Percentiles rank a stretch among this genome's conserved stretches.
phyloP scores from a whole-genome alignment of 2,797 vertebrate genomes.

The Acanthurus lineatus region DNA sequence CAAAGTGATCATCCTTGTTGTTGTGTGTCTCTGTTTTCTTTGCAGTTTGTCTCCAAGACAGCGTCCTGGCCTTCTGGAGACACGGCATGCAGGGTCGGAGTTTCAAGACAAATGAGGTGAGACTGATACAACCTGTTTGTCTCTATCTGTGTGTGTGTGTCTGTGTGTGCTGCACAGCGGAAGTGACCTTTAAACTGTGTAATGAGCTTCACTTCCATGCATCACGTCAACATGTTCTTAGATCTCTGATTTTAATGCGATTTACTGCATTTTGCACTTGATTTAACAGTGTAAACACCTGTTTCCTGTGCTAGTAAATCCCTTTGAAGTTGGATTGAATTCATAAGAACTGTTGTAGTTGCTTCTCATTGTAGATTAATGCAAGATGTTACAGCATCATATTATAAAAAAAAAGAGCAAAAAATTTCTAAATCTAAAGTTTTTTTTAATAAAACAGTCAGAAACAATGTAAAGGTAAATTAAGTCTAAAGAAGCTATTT shows the following conservation, averaged over 20 bases:
- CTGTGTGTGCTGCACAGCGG: neutral
- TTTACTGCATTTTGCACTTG: neutral
- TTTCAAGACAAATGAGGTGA: conserved; percentile 97
- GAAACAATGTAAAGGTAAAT: too few species aligned
- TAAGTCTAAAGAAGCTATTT: too few species aligned
- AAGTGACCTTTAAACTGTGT: neutral
- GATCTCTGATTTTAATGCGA: neutral
- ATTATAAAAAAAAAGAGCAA: too few species aligned
- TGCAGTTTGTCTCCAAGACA: conserved; percentile 97
- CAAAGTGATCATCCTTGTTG: neutral
- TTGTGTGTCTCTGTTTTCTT: neutral
- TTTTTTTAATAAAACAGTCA: too few species aligned
- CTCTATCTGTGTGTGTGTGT: neutral
- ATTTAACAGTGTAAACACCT: too few species aligned
- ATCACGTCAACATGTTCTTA: neutral
- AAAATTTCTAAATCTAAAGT: too few species aligned
- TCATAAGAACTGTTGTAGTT: too few species aligned
- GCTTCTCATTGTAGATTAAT: too few species aligned
- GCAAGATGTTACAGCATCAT: too few species aligned
- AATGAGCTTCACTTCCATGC: neutral
- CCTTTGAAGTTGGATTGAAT: too few species aligned
- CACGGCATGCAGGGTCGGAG: conserved; percentile 99
- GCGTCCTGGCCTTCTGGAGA: conserved; percentile 98
- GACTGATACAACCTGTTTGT: neutral
- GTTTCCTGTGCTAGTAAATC: too few species aligned